These are phyloP conservation scores for Mallotus villosus DNA, from an alignment of 2,797 vertebrate species.

Conservation along the genomic window DNA sequence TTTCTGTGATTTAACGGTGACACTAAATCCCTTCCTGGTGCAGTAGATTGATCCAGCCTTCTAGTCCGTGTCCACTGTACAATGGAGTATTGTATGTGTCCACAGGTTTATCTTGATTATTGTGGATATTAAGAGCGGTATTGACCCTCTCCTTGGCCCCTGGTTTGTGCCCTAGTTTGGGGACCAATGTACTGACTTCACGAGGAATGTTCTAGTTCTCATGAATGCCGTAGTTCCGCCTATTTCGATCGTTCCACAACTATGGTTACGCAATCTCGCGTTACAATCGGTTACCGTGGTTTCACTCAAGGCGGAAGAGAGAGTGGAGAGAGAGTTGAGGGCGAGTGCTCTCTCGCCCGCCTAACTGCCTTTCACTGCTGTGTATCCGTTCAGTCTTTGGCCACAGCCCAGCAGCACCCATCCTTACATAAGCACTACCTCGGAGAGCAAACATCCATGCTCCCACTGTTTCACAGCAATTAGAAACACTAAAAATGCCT, in stretches of 20 bases:
- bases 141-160: slow-evolving; percentile 1
- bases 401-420: not conserved
- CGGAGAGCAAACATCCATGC: not conserved
- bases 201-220: slow-evolving; percentile 16
- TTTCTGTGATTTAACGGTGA: not conserved
- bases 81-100: not conserved
- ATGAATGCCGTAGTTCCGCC: slow-evolving; percentile 19
- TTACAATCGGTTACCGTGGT: slow-evolving; percentile 56
- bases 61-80: not conserved
- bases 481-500: not conserved
- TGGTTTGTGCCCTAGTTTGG: not conserved
- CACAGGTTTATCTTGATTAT: not conserved
- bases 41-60: slow-evolving; percentile 4
- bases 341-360: slow-evolving; percentile 14
- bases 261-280: slow-evolving; percentile 59
- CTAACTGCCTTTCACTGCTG: not conserved
- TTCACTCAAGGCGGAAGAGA: slow-evolving; percentile 26
- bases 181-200: slow-evolving; percentile 15
- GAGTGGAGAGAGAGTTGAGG: not conserved
- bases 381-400: not conserved
- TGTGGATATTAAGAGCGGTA: not conserved
- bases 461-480: not conserved
- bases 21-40: not conserved
- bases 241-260: slow-evolving; percentile 29
- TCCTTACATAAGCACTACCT: not conserved